These are phyloP conservation scores for Dendrolimus punctatus DNA, from an alignment of 1,140 invertebrate species.

Conservation along the genomic window DNA sequence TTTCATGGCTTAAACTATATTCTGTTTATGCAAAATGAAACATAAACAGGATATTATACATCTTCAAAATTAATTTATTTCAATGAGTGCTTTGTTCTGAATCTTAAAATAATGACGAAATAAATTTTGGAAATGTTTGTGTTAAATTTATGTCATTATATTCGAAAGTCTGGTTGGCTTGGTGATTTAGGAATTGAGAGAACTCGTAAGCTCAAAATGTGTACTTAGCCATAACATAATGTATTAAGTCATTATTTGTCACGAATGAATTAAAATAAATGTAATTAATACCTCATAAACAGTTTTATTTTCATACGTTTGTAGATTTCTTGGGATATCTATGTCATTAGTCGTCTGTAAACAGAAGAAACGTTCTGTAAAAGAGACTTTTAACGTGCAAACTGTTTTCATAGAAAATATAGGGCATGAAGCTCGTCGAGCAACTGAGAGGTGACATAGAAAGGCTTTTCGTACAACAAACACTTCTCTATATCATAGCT, in stretches of 20 bases:
- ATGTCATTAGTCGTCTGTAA: neutral
- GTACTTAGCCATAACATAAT: conserved; percentile 44
- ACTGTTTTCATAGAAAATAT: conserved; percentile 44
- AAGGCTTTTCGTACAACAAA: conserved; percentile 25
- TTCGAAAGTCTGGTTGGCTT: conserved; percentile 30
- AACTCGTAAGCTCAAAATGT: conserved; percentile 60
- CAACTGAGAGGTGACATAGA: conserved; percentile 39
- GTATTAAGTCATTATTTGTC: conserved; percentile 56
- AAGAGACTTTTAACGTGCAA: conserved; percentile 28
- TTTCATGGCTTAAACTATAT: too few relatives aligned
- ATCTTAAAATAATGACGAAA: neutral
- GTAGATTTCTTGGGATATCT: conserved; percentile 8
- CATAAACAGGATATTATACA: too few relatives aligned
- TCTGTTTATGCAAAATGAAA: too few relatives aligned
- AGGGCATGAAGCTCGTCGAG: conserved; percentile 35
- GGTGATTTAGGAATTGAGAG: conserved; percentile 64
- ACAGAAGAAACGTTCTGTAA: conserved; percentile 15
- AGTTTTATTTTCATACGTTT: conserved; percentile 14
- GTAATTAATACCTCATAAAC: conserved; percentile 32
- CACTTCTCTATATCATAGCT: conserved; percentile 3
- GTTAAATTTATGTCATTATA: neutral
- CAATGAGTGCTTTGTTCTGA: too few relatives aligned
- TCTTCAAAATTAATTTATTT: too few relatives aligned
- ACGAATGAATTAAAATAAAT: conserved; percentile 61
- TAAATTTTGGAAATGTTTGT: neutral